A percentile compares a stretch with the other conserved stretches of the same genome.
phyloP scores from a whole-genome alignment of 2,888 invertebrate species.

The Meliscaeva auricollis region DNA sequence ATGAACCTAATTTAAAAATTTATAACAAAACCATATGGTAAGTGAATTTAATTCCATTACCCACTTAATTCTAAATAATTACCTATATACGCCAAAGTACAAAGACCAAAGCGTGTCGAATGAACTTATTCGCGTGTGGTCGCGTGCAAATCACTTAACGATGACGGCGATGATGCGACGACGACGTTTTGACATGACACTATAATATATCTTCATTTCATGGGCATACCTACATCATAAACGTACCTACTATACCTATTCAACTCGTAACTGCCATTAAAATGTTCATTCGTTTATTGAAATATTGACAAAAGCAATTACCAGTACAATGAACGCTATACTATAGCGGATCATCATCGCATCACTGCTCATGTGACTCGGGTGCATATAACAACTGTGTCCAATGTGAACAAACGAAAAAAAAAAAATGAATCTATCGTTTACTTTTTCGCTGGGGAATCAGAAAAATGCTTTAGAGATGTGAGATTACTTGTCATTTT shows the following conservation, averaged over 20 bases:
- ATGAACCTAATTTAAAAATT: too few relatives aligned
- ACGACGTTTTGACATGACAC: background rate
- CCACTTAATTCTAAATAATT: too few relatives aligned
- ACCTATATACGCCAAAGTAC: too few relatives aligned
- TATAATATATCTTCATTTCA: background rate
- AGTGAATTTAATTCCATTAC: too few relatives aligned
- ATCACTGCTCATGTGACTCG: constrained; percentile 16
- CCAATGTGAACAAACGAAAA: background rate
- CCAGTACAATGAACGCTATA: constrained; percentile 27
- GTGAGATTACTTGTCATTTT: constrained; percentile 47
- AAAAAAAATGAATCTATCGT: constrained; percentile 20
- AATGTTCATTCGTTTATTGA: constrained; percentile 21
- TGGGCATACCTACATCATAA: background rate
- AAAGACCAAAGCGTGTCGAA: background rate
- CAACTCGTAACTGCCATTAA: constrained; percentile 8
- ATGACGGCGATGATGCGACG: background rate
- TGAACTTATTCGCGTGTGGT: background rate
- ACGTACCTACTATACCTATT: background rate
- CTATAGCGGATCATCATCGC: constrained; percentile 12
- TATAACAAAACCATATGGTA: too few relatives aligned
- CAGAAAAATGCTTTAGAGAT: constrained; percentile 21
- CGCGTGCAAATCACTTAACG: background rate
- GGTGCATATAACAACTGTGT: constrained; percentile 5
- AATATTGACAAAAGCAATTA: constrained; percentile 63
- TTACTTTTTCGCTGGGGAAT: background rate